Evolutionary conservation across 2,797 vertebrate genomes (phyloP).

Genomic region (Pangasius krempfi): DNA sequence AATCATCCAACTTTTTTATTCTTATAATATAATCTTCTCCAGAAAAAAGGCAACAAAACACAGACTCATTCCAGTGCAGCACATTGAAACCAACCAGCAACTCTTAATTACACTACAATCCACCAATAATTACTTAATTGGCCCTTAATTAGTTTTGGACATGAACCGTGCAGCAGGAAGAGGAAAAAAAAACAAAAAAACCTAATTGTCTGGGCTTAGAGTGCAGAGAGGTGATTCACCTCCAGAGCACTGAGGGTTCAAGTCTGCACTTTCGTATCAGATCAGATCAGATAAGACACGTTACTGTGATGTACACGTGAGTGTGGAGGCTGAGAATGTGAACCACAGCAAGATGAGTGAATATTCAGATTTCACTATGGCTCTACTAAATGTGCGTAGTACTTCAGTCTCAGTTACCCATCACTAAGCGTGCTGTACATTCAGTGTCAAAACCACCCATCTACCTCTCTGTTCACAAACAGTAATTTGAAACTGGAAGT

Average conservation of each 20-base stretch:
- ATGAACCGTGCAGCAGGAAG: constrained; percentile 61
- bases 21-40: constrained; percentile 67
- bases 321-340: constrained; percentile 39
- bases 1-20: constrained; percentile 63
- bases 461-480: constrained; percentile 45
- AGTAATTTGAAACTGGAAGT: constrained; percentile 48
- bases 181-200: constrained; percentile 48
- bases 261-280: constrained; percentile 55
- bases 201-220: constrained; percentile 52
- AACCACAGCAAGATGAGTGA: constrained; percentile 43
- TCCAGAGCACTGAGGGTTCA: constrained; percentile 49
- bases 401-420: constrained; percentile 27
- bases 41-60: constrained; percentile 66
- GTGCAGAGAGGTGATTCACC: constrained; percentile 51
- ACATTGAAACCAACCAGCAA: constrained; percentile 68
- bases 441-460: constrained; percentile 52
- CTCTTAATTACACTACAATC: constrained; percentile 67
- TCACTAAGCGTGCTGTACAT: constrained; percentile 55
- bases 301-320: constrained; percentile 48
- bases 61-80: constrained; percentile 68
- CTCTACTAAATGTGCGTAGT: constrained; percentile 43
- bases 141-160: constrained; percentile 64
- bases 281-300: constrained; percentile 55
- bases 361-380: constrained; percentile 29
- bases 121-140: constrained; percentile 68